These are phyloP conservation scores for Chlorocebus sabaeus DNA, from an alignment of 2,113 vertebrate genomes.

Conservation along the genomic window DNA sequence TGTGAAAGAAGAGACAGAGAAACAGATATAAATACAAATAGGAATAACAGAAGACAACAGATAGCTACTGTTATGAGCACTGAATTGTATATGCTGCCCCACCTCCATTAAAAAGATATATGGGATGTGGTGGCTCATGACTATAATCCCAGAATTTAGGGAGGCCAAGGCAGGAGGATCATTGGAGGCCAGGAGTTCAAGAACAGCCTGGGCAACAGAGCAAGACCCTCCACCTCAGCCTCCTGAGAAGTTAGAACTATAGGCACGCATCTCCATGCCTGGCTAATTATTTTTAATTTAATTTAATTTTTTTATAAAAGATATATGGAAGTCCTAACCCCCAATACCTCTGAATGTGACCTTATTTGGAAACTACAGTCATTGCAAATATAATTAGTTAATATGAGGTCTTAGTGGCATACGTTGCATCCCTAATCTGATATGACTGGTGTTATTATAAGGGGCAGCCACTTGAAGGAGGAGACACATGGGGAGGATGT, in stretches of 20 bases:
- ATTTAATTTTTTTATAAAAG: neutral
- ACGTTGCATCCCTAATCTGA: neutral
- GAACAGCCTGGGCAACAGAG: too few species aligned
- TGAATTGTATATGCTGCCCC: neutral
- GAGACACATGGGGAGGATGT: neutral
- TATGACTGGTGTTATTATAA: neutral
- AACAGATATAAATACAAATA: neutral
- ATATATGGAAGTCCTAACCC: neutral
- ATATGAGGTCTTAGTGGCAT: neutral
- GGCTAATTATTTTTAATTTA: too few species aligned
- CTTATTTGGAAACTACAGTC: neutral
- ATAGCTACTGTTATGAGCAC: rapidly evolving
- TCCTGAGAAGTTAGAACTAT: too few species aligned
- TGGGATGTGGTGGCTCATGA: neutral
- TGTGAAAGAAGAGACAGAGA: neutral
- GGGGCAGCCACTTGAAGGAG: neutral
- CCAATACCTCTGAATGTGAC: neutral
- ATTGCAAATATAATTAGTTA: neutral
- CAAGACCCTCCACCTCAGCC: too few species aligned
- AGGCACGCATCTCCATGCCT: too few species aligned
- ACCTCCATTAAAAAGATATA: neutral
- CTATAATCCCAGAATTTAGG: neutral
- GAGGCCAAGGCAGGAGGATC: neutral
- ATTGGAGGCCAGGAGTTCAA: neutral
- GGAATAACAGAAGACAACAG: neutral